phyloP scores from a whole-genome alignment of 2,797 vertebrate genomes.

The Bucorvus abyssinicus region DNA sequence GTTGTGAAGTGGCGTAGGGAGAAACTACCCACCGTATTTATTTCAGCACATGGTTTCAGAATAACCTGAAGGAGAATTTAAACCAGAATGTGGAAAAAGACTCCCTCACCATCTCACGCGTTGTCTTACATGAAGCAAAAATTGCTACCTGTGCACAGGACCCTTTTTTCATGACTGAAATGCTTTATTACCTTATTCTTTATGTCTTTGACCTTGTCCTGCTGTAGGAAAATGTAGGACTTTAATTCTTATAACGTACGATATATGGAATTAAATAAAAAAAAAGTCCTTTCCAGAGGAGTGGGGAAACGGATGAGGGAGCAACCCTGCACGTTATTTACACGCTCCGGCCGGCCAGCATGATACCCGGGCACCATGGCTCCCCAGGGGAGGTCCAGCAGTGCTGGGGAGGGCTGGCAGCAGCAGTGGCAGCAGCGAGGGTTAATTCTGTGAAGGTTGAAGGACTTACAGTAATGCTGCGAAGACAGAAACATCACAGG shows the following conservation, averaged over 20 bases:
- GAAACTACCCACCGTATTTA: background rate
- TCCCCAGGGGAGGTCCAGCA: background rate
- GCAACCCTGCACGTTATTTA: background rate
- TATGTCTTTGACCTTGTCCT: conserved; percentile 60
- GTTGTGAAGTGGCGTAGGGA: background rate
- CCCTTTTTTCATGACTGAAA: background rate
- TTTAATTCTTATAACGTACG: background rate
- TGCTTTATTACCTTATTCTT: conserved; percentile 34
- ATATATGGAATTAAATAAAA: background rate
- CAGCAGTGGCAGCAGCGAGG: conserved; percentile 53
- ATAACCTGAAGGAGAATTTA: background rate
- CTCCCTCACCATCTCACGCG: background rate
- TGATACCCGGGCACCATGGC: background rate
- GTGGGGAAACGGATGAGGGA: background rate
- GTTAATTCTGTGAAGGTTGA: conserved; percentile 79
- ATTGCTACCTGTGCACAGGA: background rate
- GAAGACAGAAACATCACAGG: conserved; percentile 91
- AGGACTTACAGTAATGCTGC: conserved; percentile 84
- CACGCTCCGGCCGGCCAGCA: fast-evolving
- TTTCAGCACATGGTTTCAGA: conserved; percentile 16
- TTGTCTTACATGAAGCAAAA: background rate
- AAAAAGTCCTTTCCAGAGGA: background rate
- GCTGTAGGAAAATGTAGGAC: background rate
- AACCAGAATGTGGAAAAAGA: conserved; percentile 10
- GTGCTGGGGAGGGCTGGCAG: background rate